phyloP scores from a whole-genome alignment of 1,140 invertebrate genomes.

The Cydia pomonella region DNA sequence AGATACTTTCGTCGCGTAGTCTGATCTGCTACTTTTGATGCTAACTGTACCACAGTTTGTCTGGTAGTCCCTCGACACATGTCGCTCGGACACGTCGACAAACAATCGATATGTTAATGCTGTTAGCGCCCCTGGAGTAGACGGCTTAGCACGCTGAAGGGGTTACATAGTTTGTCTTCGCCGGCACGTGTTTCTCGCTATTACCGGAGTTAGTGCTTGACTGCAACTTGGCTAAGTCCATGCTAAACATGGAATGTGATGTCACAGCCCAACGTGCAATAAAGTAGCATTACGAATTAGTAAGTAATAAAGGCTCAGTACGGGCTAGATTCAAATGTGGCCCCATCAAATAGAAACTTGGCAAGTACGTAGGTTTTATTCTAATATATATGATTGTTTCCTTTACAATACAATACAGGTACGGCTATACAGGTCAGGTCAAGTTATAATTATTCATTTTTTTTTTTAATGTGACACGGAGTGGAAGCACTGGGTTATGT shows the following conservation, averaged over 20 bases:
- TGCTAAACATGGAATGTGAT: background rate
- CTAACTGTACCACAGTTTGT: background rate
- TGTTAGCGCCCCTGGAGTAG: constrained; percentile 7
- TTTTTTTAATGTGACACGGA: too few species aligned
- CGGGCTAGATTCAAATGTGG: too few species aligned
- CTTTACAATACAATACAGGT: too few species aligned
- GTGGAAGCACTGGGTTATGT: too few species aligned
- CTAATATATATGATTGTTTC: too few species aligned
- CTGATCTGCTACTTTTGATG: too few species aligned
- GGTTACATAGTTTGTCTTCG: constrained; percentile 14
- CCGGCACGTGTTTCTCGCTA: background rate
- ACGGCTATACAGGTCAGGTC: too few species aligned
- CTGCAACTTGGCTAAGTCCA: background rate
- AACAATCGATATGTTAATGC: constrained; percentile 21
- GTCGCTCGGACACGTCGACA: constrained; percentile 7
- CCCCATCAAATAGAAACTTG: too few species aligned
- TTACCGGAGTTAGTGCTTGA: background rate
- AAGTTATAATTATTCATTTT: too few species aligned
- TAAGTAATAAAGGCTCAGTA: too few species aligned
- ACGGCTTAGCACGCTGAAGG: background rate
- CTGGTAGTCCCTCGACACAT: background rate
- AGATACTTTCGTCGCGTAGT: too few species aligned
- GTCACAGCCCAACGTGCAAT: background rate
- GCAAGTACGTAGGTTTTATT: too few species aligned
- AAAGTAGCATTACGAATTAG: background rate